phyloP scores from a whole-genome alignment of 2,113 vertebrate genomes.

The Seriola rivoliana region DNA sequence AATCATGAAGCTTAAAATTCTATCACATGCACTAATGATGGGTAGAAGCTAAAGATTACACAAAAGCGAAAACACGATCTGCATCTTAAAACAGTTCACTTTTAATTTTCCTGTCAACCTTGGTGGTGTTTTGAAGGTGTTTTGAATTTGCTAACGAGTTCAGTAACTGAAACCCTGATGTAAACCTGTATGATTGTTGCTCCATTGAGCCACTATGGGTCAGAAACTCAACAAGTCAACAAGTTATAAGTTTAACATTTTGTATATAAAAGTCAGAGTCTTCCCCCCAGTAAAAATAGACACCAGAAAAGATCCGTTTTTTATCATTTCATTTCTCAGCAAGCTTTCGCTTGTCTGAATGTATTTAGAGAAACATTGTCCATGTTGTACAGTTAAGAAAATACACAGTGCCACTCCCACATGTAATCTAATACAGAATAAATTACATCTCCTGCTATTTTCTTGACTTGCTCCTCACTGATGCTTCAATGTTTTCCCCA shows the following conservation, averaged over 20 bases:
- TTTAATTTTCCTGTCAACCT: too few relatives aligned
- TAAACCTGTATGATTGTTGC: too few relatives aligned
- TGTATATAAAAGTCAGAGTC: neutral
- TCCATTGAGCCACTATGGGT: neutral
- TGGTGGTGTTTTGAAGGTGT: too few relatives aligned
- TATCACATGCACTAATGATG: too few relatives aligned
- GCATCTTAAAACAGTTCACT: neutral
- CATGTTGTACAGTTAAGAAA: conserved; percentile 24
- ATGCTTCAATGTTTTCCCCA: conserved; percentile 37
- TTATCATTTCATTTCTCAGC: conserved; percentile 24
- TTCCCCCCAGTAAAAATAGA: conserved; percentile 3
- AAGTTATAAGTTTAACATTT: neutral
- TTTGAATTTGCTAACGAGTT: too few relatives aligned
- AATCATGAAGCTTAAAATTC: neutral
- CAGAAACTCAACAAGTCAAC: neutral
- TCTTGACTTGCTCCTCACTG: conserved; percentile 27
- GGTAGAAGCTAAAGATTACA: too few relatives aligned
- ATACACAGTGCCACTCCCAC: conserved; percentile 26
- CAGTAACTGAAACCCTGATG: too few relatives aligned
- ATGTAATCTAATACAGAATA: conserved; percentile 54
- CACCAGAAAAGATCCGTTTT: neutral
- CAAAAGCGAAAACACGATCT: neutral
- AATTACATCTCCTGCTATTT: conserved; percentile 51
- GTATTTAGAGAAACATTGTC: conserved; percentile 34
- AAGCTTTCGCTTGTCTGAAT: conserved; percentile 18